A percentile compares a stretch with the other conserved stretches of the same genome.
Conservation (phyloP, 2,113 vertebrate genomes). For the Atherinomorus stipes region DNA sequence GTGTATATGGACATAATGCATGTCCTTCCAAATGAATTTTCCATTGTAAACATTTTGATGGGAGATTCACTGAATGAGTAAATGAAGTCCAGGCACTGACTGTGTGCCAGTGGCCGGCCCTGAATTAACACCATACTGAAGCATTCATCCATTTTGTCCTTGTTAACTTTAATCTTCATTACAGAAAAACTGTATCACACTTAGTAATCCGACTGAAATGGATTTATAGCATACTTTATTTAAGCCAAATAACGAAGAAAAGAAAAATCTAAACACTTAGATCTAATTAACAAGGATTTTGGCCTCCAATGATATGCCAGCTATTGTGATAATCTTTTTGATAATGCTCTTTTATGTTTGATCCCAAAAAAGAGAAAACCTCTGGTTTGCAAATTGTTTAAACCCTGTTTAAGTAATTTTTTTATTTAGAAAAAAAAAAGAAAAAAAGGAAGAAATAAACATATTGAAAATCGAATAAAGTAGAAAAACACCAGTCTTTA, state of each 20-base stretch:
- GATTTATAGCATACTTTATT: too few species aligned
- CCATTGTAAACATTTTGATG: conserved; percentile 6
- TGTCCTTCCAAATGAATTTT: background rate
- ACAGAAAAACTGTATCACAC: background rate
- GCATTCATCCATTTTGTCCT: background rate
- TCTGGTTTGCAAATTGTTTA: too few species aligned
- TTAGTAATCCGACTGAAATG: background rate
- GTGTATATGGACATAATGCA: background rate
- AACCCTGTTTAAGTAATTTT: too few species aligned
- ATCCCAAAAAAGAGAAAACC: too few species aligned
- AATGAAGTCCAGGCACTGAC: background rate
- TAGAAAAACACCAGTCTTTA: background rate
- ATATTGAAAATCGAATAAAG: background rate
- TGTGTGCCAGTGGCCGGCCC: background rate
- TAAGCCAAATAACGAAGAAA: too few species aligned
- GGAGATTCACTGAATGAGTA: background rate
- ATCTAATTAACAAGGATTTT: too few species aligned
- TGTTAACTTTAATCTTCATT: background rate
- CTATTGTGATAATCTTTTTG: too few species aligned
- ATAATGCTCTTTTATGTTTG: too few species aligned
- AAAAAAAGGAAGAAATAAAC: background rate
- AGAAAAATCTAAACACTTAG: too few species aligned
- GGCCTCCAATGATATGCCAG: too few species aligned
- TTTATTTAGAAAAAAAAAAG: background rate
- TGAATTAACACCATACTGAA: background rate